These are phyloP conservation scores for Urechis unicinctus DNA, from an alignment of 2,888 invertebrate species.

Conservation along the genomic window DNA sequence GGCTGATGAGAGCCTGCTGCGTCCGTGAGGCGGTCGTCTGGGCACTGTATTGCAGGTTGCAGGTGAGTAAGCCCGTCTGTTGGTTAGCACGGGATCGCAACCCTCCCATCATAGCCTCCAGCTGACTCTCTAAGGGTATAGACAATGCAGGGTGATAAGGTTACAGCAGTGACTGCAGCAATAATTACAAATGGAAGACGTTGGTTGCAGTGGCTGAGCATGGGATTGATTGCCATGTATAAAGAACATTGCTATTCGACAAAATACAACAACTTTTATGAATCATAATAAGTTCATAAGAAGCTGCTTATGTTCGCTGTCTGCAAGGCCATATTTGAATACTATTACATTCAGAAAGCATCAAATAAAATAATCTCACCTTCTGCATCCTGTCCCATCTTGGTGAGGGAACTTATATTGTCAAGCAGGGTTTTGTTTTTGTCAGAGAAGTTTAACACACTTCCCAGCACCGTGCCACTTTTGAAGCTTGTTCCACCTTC, in stretches of 20 bases:
- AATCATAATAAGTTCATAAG: no score
- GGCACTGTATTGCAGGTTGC: slow-evolving; percentile 48
- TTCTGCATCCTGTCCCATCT: slow-evolving; percentile 29
- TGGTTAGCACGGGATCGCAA: slow-evolving; percentile 1
- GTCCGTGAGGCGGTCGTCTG: slow-evolving; percentile 45
- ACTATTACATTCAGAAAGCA: neutral
- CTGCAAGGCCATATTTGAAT: no score
- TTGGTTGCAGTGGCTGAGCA: no score
- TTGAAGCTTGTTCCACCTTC: slow-evolving; percentile 40
- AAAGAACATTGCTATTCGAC: no score
- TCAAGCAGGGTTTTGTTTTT: slow-evolving; percentile 40
- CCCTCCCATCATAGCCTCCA: slow-evolving; percentile 32
- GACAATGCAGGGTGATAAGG: no score
- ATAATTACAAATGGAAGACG: no score
- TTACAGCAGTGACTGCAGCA: no score
- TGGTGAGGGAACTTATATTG: slow-evolving; percentile 41
- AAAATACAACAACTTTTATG: no score
- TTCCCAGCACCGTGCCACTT: slow-evolving; percentile 39
- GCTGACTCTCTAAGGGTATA: no score
- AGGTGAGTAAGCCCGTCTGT: slow-evolving; percentile 27
- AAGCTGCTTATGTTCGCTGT: no score
- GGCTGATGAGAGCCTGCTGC: slow-evolving; percentile 40
- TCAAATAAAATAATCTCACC: slow-evolving; percentile 7
- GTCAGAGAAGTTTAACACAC: slow-evolving; percentile 44
- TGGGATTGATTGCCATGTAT: no score